These are phyloP conservation scores for Oreochromis mossambicus DNA, from an alignment of 2,797 vertebrate genomes.

Conservation along the genomic window DNA sequence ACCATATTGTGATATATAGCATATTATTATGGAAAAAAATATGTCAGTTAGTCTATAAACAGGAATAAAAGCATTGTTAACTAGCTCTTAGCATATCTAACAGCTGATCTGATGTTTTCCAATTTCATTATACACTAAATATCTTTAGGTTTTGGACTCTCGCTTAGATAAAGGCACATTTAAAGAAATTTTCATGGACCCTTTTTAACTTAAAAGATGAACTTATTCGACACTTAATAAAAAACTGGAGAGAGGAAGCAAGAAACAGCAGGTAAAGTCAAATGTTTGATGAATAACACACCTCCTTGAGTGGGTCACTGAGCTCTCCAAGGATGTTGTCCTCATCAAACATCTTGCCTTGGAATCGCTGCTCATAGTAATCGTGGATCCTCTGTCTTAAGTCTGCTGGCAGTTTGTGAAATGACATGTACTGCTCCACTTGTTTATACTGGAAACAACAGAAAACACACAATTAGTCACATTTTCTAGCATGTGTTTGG, in stretches of 20 bases:
- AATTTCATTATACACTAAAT: neutral
- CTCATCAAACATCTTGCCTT: slow-evolving; percentile 98
- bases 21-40: neutral
- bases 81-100: neutral
- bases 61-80: neutral
- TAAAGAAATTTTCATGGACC: neutral
- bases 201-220: neutral
- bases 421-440: slow-evolving; percentile 99
- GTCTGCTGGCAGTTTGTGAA: slow-evolving; percentile 92
- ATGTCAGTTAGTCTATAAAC: neutral
- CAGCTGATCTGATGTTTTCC: neutral
- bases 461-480: slow-evolving; percentile 29
- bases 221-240: neutral
- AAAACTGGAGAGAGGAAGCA: neutral
- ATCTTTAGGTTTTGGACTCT: neutral
- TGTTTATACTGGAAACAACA: slow-evolving; percentile 87
- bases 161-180: neutral
- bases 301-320: slow-evolving; percentile 92
- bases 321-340: slow-evolving; percentile 95
- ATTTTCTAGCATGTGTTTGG: slow-evolving; percentile 42
- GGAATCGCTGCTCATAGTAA: slow-evolving; percentile 94
- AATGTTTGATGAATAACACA: slow-evolving; percentile 44
- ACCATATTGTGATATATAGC: neutral
- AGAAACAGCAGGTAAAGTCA: neutral
- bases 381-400: slow-evolving; percentile 94